These are phyloP conservation scores for Caradrina kadenii DNA, from an alignment of 2,888 invertebrate species.

Conservation along the genomic window DNA sequence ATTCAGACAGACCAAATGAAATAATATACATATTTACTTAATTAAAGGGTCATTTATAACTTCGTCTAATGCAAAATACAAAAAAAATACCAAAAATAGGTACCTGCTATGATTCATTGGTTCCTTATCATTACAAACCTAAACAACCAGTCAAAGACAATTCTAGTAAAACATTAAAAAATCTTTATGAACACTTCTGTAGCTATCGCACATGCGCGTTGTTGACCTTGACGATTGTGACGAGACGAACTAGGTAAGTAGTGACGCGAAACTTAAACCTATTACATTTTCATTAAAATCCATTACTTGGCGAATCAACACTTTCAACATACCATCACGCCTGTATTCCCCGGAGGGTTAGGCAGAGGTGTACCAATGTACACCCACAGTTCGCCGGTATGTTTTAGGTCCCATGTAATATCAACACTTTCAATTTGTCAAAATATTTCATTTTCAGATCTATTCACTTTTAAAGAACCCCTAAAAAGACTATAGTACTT, in stretches of 20 bases:
- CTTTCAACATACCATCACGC: too few species aligned
- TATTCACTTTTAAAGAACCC: background rate
- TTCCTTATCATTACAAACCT: background rate
- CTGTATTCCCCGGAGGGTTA: too few species aligned
- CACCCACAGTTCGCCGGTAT: too few species aligned
- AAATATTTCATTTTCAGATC: conserved; percentile 19
- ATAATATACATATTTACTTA: background rate
- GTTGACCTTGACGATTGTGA: conserved; percentile 82
- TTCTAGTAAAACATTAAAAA: conserved; percentile 70
- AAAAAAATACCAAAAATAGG: too few species aligned
- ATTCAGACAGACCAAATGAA: background rate
- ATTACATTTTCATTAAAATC: conserved; percentile 22
- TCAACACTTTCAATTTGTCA: conserved; percentile 1
- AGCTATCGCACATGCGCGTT: conserved; percentile 83
- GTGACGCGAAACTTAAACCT: conserved; percentile 25
- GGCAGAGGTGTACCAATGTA: too few species aligned
- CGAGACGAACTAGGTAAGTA: conserved; percentile 66
- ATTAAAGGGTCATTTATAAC: background rate
- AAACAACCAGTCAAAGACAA: conserved; percentile 51
- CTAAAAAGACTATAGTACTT: background rate
- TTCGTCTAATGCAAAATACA: background rate
- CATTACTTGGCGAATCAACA: conserved; percentile 8
- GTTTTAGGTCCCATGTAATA: too few species aligned
- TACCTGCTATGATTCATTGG: too few species aligned
- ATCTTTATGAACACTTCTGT: conserved; percentile 74